Conservation (phyloP, 2,888 invertebrate species). For the Scaptomyza tumidula region DNA sequence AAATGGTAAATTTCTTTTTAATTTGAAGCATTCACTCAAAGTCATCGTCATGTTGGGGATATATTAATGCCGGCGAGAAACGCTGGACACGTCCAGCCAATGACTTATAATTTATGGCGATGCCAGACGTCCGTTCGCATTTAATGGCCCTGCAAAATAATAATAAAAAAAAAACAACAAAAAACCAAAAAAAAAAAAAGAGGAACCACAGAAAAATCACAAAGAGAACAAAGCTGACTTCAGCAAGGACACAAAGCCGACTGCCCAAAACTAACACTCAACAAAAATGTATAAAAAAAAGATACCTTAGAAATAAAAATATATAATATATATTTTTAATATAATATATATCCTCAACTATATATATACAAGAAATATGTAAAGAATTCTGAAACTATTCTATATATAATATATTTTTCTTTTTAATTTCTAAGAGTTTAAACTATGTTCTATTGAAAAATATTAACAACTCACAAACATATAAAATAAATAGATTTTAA, state of each 20-base stretch:
- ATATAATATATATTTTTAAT: no score
- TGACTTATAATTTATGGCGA: slow-evolving; percentile 81
- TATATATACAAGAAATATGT: no score
- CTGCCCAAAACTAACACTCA: not conserved
- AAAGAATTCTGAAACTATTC: no score
- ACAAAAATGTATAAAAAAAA: not conserved
- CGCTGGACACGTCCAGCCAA: slow-evolving; percentile 63
- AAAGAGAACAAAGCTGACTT: slow-evolving; percentile 26
- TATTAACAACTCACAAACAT: no score
- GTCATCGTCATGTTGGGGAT: slow-evolving; percentile 79
- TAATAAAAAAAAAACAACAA: slow-evolving; percentile 22
- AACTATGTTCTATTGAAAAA: no score
- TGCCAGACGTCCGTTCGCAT: slow-evolving; percentile 61
- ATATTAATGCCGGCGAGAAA: slow-evolving; percentile 70
- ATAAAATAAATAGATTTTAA: no score
- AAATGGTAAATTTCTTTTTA: slow-evolving; percentile 83
- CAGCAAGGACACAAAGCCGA: not conserved
- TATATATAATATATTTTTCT: no score
- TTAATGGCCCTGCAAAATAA: slow-evolving; percentile 58
- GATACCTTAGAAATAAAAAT: no score
- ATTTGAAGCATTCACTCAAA: slow-evolving; percentile 82
- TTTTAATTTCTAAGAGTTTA: no score
- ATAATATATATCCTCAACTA: no score
- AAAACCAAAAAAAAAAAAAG: slow-evolving; percentile 4
- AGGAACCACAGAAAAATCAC: slow-evolving; percentile 1